Percentiles rank a stretch among this genome's conserved stretches.
phyloP scores from a whole-genome alignment of 2,113 vertebrate species.

The Nyctibius bracteatus region DNA sequence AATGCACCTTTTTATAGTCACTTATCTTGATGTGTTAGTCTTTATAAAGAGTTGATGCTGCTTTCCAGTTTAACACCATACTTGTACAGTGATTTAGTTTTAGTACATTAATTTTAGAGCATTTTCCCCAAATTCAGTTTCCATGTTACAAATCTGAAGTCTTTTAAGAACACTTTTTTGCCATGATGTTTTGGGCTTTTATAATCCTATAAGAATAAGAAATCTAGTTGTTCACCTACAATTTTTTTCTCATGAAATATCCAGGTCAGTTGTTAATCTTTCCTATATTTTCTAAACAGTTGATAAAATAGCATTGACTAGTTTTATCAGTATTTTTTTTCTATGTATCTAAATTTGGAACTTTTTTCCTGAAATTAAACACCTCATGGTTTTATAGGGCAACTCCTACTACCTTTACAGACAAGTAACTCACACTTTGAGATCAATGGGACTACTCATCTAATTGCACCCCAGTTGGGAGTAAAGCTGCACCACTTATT shows the following conservation, averaged over 20 bases:
- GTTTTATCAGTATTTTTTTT: background rate
- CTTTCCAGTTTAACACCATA: background rate
- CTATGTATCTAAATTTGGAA: background rate
- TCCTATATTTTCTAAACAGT: background rate
- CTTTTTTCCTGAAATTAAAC: background rate
- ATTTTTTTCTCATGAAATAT: background rate
- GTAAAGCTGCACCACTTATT: background rate
- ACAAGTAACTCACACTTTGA: background rate
- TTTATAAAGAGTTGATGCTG: background rate
- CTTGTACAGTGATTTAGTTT: background rate
- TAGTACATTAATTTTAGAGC: background rate
- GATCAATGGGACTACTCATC: background rate
- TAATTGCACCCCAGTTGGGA: background rate
- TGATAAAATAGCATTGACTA: background rate
- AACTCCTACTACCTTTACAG: background rate
- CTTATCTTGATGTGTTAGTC: fast-evolving
- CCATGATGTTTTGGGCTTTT: fast-evolving
- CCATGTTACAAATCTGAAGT: background rate
- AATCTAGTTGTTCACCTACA: background rate
- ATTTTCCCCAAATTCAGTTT: background rate
- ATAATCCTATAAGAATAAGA: background rate
- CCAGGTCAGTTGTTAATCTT: background rate
- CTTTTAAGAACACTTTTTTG: background rate
- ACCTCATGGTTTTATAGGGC: background rate
- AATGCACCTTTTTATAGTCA: fast-evolving